Base-by-base conservation (phyloP, 2,888 invertebrate species). In the Gasteruption jaculator region DNA sequence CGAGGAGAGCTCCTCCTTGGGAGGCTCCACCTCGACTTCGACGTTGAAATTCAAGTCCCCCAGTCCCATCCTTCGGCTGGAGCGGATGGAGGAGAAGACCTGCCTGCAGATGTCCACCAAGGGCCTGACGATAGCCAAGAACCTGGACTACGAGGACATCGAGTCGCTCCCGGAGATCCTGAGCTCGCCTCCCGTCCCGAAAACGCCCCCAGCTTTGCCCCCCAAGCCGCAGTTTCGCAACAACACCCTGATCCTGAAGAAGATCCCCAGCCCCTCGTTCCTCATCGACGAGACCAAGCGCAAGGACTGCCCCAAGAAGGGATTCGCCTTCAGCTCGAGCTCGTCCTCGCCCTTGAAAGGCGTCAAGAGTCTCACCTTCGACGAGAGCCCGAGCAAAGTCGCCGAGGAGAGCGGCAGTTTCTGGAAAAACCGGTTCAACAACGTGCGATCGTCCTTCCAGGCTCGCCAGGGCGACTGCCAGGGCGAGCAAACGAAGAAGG, bases 201-300 rank as follows among this genome's bases (percentile, higher is more conserved):
- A 81, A 69, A 80, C 80, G 46, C 74, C 80, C 57, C 73, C 83
- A 60, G 84, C 86, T 50, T 71, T 89, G 64, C 86, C 88, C 46
- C 85, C 88, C 31, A 86, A 88, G 72, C 86, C 87, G 57, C 60
- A 60, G 15, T 63, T 62, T 33, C 46, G 54, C 12, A 63, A 60
- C 29, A 70, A 64, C 34, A 68, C 68, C 1, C 37, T 71, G 7
- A 57, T 68, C 3, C 45, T 71, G 15, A 71, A 71, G 38, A 69
- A 68, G 30, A 71, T 71, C 11, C 71, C 71, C 2, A 70, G 70
- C 51, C 71, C 71, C 0, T 71, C 71, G n/a, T 71, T 71, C 24
- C 49, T 71, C 12, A 71, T 71, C 27, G 60, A 69, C 34, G 71
- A 71, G 26, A 60, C 62, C 0, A 55, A 60, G 4, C 52, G 53